Base-by-base conservation (phyloP, 2,113 vertebrate genomes). In the Hemiscyllium ocellatum region DNA sequence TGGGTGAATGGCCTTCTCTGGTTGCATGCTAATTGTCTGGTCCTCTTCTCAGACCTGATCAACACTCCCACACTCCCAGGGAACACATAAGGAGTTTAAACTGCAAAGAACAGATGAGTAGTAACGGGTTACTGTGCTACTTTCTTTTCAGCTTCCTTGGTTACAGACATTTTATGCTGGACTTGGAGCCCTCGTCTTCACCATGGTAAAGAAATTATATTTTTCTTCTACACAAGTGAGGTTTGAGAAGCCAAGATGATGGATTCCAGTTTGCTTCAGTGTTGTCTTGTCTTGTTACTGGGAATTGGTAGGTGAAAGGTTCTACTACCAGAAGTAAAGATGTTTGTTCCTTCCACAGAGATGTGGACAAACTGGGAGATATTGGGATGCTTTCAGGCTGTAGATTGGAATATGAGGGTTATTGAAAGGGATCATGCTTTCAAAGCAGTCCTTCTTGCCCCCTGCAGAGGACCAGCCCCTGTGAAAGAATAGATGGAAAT, bases 151-250 rank as follows among this genome's bases (percentile, higher is more conserved):
- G 97, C 96, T 97, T 56, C 97, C 97, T 61, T 97, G 97, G 97
- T 95, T 97, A 91, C 97, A 97, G 72, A 96, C 96, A 13, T 96
- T 96, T 26, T 97, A 97, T 69, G 96, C 96, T 68, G 97, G 96
- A 95, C 96, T 97, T 50, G 96, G 97, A 19, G 96, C 97, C 15
- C 70, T 97, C n/a, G 97, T 96, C 96, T 96, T 96, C 95, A 97
- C 96, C 52, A 83, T 97, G 97, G 96, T 97, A 95, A 96, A 65
- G 33, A 50, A 95, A 50, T 52, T 69, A 3, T 3, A 68, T 5
- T 26, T 4, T 95, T 95, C 69, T 37, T 8, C 37, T 17, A 42
- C 37, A 42, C 37, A 29, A 24, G 47, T 52, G 7, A 22, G 20
- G 22, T 50, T 86, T 50, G 20, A 50, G 47, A 29, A 22, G 80